phyloP scores from a whole-genome alignment of 2,113 vertebrate species.

The Neodon shergylaensis region DNA sequence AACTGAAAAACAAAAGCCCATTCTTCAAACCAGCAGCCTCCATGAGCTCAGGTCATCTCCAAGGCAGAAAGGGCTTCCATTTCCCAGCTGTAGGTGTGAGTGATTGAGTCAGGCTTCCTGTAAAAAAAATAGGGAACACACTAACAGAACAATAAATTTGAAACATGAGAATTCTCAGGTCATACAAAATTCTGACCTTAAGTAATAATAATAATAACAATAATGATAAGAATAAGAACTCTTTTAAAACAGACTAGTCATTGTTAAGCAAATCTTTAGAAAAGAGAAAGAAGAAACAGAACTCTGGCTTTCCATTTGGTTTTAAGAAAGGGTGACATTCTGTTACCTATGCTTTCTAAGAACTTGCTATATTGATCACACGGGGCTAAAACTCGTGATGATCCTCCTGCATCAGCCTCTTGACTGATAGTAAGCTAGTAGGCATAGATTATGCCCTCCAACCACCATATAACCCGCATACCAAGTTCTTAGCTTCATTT shows the following conservation, averaged over 20 bases:
- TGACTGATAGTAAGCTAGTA: neutral
- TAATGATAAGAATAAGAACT: neutral
- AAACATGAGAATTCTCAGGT: neutral
- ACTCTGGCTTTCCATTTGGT: neutral
- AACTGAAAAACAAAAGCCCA: neutral
- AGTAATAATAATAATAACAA: neutral
- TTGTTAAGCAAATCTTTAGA: neutral
- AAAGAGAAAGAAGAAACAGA: neutral
- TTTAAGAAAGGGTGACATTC: neutral
- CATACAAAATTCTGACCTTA: neutral
- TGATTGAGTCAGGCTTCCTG: neutral
- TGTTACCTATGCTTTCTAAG: neutral
- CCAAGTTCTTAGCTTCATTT: neutral
- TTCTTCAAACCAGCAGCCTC: neutral
- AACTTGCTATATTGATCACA: neutral
- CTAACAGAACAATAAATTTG: neutral
- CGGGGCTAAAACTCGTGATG: neutral
- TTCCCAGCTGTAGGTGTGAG: neutral
- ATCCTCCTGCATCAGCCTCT: neutral
- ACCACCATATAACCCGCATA: neutral
- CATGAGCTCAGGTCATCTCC: constrained; percentile 17
- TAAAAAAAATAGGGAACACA: neutral
- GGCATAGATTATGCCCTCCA: neutral
- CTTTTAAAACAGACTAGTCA: neutral
- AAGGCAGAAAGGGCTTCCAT: neutral